Conservation (phyloP, 1,140 invertebrate genomes). For the Samia ricini region DNA sequence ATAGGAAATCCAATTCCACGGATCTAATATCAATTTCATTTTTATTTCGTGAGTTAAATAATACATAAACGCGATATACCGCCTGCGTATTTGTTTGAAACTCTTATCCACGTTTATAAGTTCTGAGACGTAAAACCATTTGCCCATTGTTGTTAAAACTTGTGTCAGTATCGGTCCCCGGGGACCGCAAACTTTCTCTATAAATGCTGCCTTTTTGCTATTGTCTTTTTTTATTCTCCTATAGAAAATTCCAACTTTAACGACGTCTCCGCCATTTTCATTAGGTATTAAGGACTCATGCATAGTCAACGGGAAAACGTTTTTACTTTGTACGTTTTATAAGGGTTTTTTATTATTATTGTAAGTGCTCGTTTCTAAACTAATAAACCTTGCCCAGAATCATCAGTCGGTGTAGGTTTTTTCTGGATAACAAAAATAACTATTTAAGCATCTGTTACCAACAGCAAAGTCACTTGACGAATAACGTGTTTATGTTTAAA, state of each 20-base stretch:
- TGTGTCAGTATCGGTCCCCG: background rate
- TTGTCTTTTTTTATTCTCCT: background rate
- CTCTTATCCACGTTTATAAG: background rate
- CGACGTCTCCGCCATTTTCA: background rate
- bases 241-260: constrained; percentile 1
- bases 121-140: background rate
- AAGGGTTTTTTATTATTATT: background rate
- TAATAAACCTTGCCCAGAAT: background rate
- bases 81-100: background rate
- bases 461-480: no score
- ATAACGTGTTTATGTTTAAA: no score
- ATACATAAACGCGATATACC: no score
- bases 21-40: no score
- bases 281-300: background rate
- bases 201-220: constrained; percentile 1
- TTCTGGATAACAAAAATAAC: background rate
- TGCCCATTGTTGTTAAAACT: background rate
- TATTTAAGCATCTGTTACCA: no score
- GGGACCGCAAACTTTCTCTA: background rate
- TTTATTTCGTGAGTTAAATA: no score
- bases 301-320: background rate
- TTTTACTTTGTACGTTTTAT: background rate
- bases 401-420: background rate
- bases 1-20: no score
- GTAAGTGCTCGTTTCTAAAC: background rate